These are phyloP conservation scores for Sceliomorpha sp. DNA, from an alignment of 2,888 invertebrate species.

Conservation along the genomic window DNA sequence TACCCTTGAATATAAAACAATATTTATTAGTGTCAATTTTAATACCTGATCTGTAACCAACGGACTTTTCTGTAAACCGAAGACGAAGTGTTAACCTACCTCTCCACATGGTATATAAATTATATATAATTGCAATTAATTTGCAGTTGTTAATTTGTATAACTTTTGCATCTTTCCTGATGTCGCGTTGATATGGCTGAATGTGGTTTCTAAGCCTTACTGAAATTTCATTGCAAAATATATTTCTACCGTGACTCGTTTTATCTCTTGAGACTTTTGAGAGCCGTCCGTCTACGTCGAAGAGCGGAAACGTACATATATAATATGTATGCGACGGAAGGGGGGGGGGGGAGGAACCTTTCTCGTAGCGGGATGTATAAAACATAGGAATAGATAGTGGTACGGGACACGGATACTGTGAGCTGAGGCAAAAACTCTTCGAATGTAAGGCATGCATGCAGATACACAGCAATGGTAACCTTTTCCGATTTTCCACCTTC, in stretches of 20 bases:
- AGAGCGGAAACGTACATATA: slow-evolving; percentile 44
- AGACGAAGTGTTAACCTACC: too few relatives aligned
- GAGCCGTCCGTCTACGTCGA: slow-evolving; percentile 54
- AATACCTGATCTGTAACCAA: too few relatives aligned
- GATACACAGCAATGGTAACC: slow-evolving; percentile 54
- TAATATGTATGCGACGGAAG: slow-evolving; percentile 27
- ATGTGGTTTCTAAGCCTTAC: slow-evolving; percentile 37
- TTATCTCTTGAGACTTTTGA: slow-evolving; percentile 56
- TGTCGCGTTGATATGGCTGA: slow-evolving; percentile 37
- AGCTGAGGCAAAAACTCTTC: slow-evolving; percentile 63
- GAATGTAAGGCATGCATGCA: slow-evolving; percentile 55
- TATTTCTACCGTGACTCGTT: slow-evolving; percentile 45
- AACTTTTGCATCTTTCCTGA: slow-evolving; percentile 29
- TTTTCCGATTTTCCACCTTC: slow-evolving; percentile 61
- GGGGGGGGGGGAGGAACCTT: slow-evolving; percentile 28
- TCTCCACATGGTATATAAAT: too few relatives aligned
- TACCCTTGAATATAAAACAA: too few relatives aligned
- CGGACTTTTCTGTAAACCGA: too few relatives aligned
- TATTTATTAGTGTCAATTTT: too few relatives aligned
- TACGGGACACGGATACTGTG: slow-evolving; percentile 54
- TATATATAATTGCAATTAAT: too few relatives aligned
- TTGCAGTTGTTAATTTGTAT: slow-evolving; percentile 15
- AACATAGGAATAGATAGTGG: slow-evolving; percentile 71
- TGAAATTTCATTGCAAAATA: slow-evolving; percentile 44
- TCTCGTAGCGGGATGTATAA: slow-evolving; percentile 67